Evolutionary conservation across 2,888 invertebrate genomes (phyloP), one percentile per base, ranked within the genome.

Genomic region (Boloria euphrosyne): DNA sequence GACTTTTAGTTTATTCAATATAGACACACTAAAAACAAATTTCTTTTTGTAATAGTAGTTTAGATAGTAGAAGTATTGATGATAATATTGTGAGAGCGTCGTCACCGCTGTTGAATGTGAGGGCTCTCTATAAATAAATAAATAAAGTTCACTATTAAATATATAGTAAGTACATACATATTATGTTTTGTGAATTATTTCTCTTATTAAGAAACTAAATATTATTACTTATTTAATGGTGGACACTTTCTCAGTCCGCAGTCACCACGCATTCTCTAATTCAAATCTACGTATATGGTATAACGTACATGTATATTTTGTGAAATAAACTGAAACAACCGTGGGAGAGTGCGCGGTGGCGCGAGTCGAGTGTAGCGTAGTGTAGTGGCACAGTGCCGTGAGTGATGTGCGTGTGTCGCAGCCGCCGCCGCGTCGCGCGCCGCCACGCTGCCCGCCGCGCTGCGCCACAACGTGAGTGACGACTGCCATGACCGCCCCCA

Each of bases 381-480:
- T 93, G 76, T 87, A 92, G 82, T 89, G 92, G 27, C 31, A 31
- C 7, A 7, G 31, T 31, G 7, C 13, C n/a, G n/a, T n/a, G n/a
- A n/a, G 59, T 49, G 69, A 62, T 55, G 62, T 64, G 71, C 53
- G 69, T 65, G 71, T 70, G 74, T 67, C 73, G 83, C 79, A 96
- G 95, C 87, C 96, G 96, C 78, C 97, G 96, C 85, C 96, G 95
- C 88, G 94, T 94, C 86, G 93, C 94, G 86, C 95, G 95, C 93
- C 78, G 93, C 94, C 84, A 96, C 96, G 79, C 94, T 96, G 90
- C 96, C 96, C 76, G 93, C 94, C 79, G 92, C 93, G 78, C 89
- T 90, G 81, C 91, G 73, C 71, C 85, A 83, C 75, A 85, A 89
- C 79, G 87, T 86, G 81, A 86, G 86, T 86, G 64, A 13, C 31